Evolutionary conservation across 1,140 invertebrate species (phyloP).

Genomic region (Lordiphosa stackelbergi): DNA sequence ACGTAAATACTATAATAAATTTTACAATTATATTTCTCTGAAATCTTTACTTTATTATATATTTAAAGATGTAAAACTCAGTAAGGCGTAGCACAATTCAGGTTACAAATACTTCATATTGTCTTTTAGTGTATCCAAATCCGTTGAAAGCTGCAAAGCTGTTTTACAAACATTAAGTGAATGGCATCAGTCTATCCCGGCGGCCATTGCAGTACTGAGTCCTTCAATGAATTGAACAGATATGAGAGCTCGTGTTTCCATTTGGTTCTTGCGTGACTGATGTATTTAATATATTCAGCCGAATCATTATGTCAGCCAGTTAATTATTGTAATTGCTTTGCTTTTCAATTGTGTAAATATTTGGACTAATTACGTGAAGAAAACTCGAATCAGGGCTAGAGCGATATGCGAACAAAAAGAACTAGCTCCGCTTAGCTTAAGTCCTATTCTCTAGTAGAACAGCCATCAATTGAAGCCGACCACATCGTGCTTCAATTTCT

Average conservation of each 20-base stretch:
- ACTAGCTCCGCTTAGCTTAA: slow-evolving; percentile 28
- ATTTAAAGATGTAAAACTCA: no score
- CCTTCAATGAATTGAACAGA: neutral
- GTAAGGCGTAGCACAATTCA: no score
- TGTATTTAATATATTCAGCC: slow-evolving; percentile 21
- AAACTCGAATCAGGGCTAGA: slow-evolving; percentile 34
- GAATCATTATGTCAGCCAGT: slow-evolving; percentile 38
- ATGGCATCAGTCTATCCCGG: neutral
- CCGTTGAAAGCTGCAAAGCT: no score
- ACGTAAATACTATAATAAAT: no score
- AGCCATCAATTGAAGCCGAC: neutral
- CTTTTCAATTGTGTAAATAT: slow-evolving; percentile 49
- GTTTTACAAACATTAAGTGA: no score
- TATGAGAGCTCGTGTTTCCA: neutral
- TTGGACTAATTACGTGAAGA: slow-evolving; percentile 28
- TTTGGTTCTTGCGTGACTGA: slow-evolving; percentile 40
- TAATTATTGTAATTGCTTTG: slow-evolving; percentile 64
- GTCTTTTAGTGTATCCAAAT: no score
- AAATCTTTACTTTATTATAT: no score
- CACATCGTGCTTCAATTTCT: neutral
- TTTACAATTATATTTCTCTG: no score
- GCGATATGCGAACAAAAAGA: slow-evolving; percentile 9
- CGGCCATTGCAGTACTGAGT: slow-evolving; percentile 14
- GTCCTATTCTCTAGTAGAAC: neutral
- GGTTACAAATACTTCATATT: no score